Conservation (phyloP, 64 coral and sea anemone species). For the Porites lutea region DNA sequence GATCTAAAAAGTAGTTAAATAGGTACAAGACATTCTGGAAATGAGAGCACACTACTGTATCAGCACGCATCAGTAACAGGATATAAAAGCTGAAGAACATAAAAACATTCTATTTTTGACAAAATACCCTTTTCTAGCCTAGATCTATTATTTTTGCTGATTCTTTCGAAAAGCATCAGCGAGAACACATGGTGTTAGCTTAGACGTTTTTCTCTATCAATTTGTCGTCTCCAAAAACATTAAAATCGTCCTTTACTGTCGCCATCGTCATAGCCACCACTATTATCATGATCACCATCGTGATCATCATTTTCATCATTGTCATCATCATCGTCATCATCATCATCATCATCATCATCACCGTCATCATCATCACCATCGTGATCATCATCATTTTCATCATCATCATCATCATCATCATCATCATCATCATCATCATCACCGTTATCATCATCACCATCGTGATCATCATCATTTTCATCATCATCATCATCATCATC, state of each 20-base stretch:
- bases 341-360: not conserved
- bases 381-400: not conserved
- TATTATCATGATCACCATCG: not conserved
- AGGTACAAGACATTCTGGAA: no score
- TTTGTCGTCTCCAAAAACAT: no score
- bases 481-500: conserved; percentile 11
- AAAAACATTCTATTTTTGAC: no score
- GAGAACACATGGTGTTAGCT: no score
- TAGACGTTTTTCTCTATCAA: no score
- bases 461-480: not conserved
- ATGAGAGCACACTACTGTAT: no score
- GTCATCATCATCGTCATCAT: conserved; percentile 2
- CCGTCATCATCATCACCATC: not conserved
- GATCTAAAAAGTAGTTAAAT: not conserved
- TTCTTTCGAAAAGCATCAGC: no score
- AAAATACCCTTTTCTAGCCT: no score
- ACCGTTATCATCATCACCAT: not conserved
- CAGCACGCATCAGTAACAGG: no score
- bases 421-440: conserved; percentile 9
- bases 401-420: conserved; percentile 8
- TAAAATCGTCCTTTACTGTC: not conserved
- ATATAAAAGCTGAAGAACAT: no score
- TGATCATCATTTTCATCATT: not conserved
- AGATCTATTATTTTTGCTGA: no score
- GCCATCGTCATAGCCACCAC: not conserved